Evolutionary conservation across 2,888 invertebrate genomes (phyloP).

Genomic region (Athripsodes cinereus): DNA sequence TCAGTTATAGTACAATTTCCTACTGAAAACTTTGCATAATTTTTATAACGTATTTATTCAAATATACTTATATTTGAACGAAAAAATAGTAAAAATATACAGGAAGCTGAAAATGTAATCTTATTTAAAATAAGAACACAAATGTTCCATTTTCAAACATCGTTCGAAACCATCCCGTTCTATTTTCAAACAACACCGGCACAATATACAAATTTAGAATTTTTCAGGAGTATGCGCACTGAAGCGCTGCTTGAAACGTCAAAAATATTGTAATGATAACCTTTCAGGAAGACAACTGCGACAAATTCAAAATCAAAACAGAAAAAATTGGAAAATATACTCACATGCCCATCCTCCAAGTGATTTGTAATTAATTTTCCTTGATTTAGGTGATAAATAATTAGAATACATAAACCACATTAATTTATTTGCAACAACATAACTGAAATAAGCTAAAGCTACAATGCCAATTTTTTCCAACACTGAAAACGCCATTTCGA

Average conservation of each 20-base stretch:
- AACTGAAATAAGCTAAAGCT: conserved; percentile 37
- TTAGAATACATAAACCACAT: conserved; percentile 33
- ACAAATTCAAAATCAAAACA: neutral
- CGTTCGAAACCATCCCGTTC: too few relatives aligned
- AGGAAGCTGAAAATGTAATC: too few relatives aligned
- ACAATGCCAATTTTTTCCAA: conserved; percentile 47
- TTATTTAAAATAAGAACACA: too few relatives aligned
- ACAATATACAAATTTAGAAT: neutral
- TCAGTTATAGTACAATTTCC: too few relatives aligned
- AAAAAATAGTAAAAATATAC: too few relatives aligned
- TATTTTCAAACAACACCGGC: too few relatives aligned
- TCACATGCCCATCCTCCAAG: conserved; percentile 79
- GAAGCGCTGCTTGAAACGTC: neutral
- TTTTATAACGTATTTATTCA: too few relatives aligned
- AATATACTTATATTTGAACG: too few relatives aligned
- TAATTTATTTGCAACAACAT: conserved; percentile 18
- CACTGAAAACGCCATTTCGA: conserved; percentile 29
- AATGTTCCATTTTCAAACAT: too few relatives aligned
- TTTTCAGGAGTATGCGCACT: conserved; percentile 3
- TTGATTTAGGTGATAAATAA: conserved; percentile 49
- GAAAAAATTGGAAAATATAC: conserved; percentile 32
- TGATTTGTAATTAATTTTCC: conserved; percentile 58
- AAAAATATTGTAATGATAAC: too few relatives aligned
- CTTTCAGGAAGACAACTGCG: too few relatives aligned
- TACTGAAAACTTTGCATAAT: too few relatives aligned